Evolutionary conservation across 2,888 invertebrate species (phyloP), one percentile per base, ranked within the genome.

Genomic region (Harmothoe impar): DNA sequence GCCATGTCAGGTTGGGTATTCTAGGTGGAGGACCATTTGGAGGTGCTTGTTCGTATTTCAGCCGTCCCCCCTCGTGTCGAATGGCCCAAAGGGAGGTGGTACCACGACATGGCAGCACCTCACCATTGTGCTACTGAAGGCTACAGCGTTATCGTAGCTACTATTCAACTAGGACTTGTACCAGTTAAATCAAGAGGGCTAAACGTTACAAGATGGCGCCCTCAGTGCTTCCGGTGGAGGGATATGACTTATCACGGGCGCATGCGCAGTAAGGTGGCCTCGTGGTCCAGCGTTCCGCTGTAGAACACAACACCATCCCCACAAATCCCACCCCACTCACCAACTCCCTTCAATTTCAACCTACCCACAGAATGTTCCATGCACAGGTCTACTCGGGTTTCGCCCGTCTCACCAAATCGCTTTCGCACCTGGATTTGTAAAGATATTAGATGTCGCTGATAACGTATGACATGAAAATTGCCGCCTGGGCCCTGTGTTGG

Each of bases 351-450:
- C 33, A n/a, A n/a, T n/a, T n/a, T 35, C 33, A 33, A 12, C 81
- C 43, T 35, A 17, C n/a, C 43, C n/a, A n/a, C n/a, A n/a, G n/a
- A n/a, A n/a, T n/a, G n/a, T n/a, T n/a, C n/a, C n/a, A n/a, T n/a
- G n/a, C 81, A 33, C 81, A 33, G 43, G 43, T 43, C 33, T 0
- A n/a, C 81, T 81, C 81, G 43, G 33, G 25, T 81, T 81, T 81
- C 81, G n/a, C 81, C 43, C 10, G 23, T 15, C 20, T 43, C 81
- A 15, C 3, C 81, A 81, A 81, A 81, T 86, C 86, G 54, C 86
- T 86, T 86, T 86, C 86, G 56, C 86, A 86, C 86, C 86, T 86
- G 86, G 86, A 56, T 29, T 54, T 86, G 86, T 54, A 86, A 29
- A 31, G 86, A 52, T 86, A 86, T 86, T 56, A 86, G 86, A 86